Evolutionary conservation across 2,888 invertebrate species (phyloP).

Genomic region (Eristalis intricaria): DNA sequence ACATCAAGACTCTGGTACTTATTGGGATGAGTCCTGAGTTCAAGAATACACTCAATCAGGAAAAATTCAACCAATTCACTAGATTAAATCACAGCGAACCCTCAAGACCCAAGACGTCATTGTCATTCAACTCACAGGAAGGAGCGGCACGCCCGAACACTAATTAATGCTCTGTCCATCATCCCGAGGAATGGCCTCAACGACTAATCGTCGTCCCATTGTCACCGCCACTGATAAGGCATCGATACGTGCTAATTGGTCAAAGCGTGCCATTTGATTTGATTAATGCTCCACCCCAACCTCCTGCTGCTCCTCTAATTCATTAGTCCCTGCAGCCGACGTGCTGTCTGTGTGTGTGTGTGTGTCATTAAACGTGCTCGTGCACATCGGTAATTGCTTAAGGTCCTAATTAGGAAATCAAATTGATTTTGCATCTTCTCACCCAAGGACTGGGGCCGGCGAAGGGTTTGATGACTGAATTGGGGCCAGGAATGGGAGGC

Average conservation of each 20-base stretch:
- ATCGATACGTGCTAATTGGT: conserved; percentile 12
- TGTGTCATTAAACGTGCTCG: background rate
- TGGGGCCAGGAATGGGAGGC: too few relatives aligned
- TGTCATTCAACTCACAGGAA: too few relatives aligned
- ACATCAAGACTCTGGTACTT: too few relatives aligned
- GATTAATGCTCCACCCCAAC: background rate
- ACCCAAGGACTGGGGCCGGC: background rate
- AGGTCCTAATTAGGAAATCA: background rate
- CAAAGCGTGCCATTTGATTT: conserved; percentile 14
- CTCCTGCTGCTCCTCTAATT: background rate
- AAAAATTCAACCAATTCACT: too few relatives aligned
- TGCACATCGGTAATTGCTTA: background rate
- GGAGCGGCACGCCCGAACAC: background rate
- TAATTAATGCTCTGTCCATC: background rate
- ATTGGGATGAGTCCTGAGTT: too few relatives aligned
- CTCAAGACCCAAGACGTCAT: too few relatives aligned
- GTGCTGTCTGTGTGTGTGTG: background rate
- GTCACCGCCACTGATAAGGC: conserved; percentile 8
- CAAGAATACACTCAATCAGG: too few relatives aligned
- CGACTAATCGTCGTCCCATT: background rate
- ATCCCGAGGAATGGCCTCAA: background rate
- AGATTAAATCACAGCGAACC: too few relatives aligned
- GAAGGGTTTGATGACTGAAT: background rate
- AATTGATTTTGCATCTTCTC: background rate
- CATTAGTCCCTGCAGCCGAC: background rate